Conservation (phyloP, 2,888 invertebrate species). For the Archips xylosteana region DNA sequence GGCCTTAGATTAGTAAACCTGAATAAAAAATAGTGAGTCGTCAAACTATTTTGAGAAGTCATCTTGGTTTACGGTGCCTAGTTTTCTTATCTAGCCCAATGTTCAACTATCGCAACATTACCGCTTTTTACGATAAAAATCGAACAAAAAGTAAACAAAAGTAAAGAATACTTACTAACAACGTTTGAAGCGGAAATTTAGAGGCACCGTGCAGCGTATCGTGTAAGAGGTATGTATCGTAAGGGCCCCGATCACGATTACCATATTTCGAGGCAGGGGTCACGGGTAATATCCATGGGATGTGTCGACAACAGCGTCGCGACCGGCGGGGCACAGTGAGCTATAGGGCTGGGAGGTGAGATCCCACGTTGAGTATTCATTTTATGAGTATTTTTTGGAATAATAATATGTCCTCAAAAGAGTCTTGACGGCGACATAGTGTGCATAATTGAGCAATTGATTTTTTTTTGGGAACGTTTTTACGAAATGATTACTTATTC, state of each 20-base stretch:
- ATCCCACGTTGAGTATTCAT: background rate
- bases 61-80: no score
- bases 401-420: background rate
- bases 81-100: no score
- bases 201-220: conserved; percentile 12
- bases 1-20: no score
- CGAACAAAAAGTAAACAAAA: background rate
- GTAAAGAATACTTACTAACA: background rate
- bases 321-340: conserved; percentile 27
- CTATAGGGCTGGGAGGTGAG: conserved; percentile 15
- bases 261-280: conserved; percentile 37
- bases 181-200: conserved; percentile 25
- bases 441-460: no score
- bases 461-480: no score
- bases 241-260: conserved; percentile 34
- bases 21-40: no score
- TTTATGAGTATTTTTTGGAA: no score
- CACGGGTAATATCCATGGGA: conserved; percentile 42
- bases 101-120: no score
- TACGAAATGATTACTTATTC: no score
- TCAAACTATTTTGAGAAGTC: no score
- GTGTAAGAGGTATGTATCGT: conserved; percentile 23
- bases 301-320: conserved; percentile 41
- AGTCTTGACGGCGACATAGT: no score
- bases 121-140: background rate